Evolutionary conservation across 1,140 invertebrate genomes (phyloP).

Genomic region (Spodoptera litura): DNA sequence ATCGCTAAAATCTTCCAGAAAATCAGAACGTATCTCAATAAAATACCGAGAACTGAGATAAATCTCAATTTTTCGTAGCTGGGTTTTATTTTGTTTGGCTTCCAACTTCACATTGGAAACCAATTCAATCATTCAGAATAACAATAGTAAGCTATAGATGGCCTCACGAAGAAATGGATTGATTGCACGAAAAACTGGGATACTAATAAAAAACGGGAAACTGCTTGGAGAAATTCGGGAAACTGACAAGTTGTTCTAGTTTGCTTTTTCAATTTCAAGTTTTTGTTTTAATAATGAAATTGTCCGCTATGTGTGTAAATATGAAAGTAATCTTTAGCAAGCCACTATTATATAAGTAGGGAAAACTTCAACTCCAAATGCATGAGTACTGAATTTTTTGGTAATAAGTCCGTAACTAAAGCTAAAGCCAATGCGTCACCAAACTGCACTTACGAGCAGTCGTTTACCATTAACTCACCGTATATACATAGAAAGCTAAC

Average conservation of each 20-base stretch:
- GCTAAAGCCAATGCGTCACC: too few relatives aligned
- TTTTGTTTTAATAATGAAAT: too few relatives aligned
- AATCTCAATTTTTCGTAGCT: not conserved
- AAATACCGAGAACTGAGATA: slow-evolving; percentile 7
- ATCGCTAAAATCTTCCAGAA: not conserved
- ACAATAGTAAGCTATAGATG: slow-evolving; percentile 23
- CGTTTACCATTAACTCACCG: too few relatives aligned
- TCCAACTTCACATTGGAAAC: slow-evolving; percentile 9
- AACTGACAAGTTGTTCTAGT: not conserved
- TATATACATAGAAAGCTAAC: too few relatives aligned
- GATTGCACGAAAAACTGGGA: not conserved
- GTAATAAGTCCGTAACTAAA: too few relatives aligned
- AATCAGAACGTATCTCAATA: not conserved
- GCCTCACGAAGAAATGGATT: slow-evolving; percentile 22
- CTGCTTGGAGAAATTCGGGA: not conserved
- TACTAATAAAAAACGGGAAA: not conserved
- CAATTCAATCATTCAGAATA: slow-evolving; percentile 31
- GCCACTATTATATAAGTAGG: too few relatives aligned
- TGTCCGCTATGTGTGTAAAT: too few relatives aligned
- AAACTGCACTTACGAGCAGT: too few relatives aligned
- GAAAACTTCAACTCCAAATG: too few relatives aligned
- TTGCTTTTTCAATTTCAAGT: too few relatives aligned
- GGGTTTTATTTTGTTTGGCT: slow-evolving; percentile 14
- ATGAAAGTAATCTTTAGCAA: too few relatives aligned
- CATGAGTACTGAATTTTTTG: too few relatives aligned